phyloP scores from a whole-genome alignment of 2,888 invertebrate genomes.

The Siphonodentalium dalli region DNA sequence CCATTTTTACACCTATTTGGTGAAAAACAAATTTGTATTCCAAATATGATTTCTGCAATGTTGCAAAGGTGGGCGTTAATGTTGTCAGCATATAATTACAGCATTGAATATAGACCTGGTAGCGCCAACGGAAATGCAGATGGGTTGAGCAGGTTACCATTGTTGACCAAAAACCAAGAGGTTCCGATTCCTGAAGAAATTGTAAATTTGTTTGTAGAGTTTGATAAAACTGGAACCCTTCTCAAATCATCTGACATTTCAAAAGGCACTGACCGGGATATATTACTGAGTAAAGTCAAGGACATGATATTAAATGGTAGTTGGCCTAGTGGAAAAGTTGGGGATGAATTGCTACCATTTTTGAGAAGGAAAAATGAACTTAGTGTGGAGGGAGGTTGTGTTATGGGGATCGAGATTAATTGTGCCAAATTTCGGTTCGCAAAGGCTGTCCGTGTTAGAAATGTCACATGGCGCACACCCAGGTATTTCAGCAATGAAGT shows the following conservation, averaged over 20 bases:
- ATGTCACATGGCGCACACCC: conserved; percentile 6
- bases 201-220: conserved; percentile 6
- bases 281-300: no score
- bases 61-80: conserved; percentile 24
- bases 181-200: conserved; percentile 10
- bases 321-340: no score
- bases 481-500: conserved; percentile 8
- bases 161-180: neutral
- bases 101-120: conserved; percentile 11
- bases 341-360: no score
- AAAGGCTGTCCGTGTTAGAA: no score
- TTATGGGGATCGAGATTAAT: no score
- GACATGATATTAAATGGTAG: no score
- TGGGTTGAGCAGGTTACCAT: conserved; percentile 9
- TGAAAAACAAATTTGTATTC: conserved; percentile 7
- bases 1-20: conserved; percentile 16
- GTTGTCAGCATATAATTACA: conserved; percentile 19
- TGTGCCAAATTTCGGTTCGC: no score
- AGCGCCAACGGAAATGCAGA: conserved; percentile 7
- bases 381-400: no score
- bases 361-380: no score
- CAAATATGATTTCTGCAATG: conserved; percentile 13
- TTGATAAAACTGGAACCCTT: conserved; percentile 4
- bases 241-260: no score
- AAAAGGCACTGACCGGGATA: no score